Base-by-base conservation (phyloP, 1,140 invertebrate species). In the Monomorium pharaonis region DNA sequence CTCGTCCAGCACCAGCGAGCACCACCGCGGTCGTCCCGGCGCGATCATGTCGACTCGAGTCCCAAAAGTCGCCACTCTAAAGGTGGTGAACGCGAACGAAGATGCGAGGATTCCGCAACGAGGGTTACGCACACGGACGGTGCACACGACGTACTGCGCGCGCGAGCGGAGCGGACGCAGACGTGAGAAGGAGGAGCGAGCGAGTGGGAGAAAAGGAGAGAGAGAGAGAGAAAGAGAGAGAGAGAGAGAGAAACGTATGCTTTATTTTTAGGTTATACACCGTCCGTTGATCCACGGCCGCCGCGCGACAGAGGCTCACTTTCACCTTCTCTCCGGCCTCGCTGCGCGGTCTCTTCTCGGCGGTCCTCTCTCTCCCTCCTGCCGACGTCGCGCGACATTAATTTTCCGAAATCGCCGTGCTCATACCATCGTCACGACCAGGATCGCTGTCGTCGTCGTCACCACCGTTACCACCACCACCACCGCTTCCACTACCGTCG, bases 221-320 rank as follows among this genome's bases (percentile, higher is more conserved):
- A 10, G 27, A 54, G 27, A 54, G 49, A 74, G 27, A 51, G 49
- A 27, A 7, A 1, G 37, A 21, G 42, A 7, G 24, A 10, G 27
- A 54, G 27, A 54, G 49, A 74, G 27, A 51, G 10, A 74, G 18
- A 51, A 9, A 51, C 0, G 33, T 10, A 47, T 16, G 24, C 12
- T 21, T 84, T 88, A 91, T 74, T 90, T 91, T 80, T 86, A 91
- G 91, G 91, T 91, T 91, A 91, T 90, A 76, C 86, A 60, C 78
- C 65, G 27, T 47, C 3, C 24, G 37, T 14, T 37, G 18, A n/a
- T n/a, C 67, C 49, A 37, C 47, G n/a, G 33, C 30, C 44, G 86
- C n/a, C n/a, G n/a, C n/a, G n/a, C 33, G 27, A 30, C 74, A 37
- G 33, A 27, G 63, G 24, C 21, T 63, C 62, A 86, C 91, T 91